Evolutionary conservation across 2,888 invertebrate genomes (phyloP).

Genomic region (Xestia c-nigrum): DNA sequence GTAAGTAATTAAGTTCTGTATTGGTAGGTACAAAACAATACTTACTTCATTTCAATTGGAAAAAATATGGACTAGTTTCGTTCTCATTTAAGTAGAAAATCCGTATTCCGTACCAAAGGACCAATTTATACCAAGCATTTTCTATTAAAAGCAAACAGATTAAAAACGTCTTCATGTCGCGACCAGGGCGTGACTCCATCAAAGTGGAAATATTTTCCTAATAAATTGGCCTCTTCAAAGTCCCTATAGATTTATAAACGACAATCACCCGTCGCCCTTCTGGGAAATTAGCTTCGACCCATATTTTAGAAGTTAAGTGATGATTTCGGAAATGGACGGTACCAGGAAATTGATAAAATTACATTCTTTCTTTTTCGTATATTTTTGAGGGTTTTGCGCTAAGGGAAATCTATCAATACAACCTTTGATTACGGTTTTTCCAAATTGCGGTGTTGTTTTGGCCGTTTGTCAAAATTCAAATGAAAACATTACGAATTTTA

Average conservation of each 20-base stretch:
- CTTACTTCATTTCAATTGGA: background rate
- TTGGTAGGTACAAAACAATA: background rate
- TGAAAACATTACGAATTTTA: too few species aligned
- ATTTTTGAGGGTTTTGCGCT: constrained; percentile 13
- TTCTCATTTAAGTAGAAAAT: background rate
- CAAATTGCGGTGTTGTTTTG: background rate
- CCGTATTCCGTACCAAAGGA: constrained; percentile 1
- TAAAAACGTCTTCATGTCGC: constrained; percentile 59
- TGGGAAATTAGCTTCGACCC: constrained; percentile 62
- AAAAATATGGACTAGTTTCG: background rate
- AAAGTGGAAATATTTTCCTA: constrained; percentile 63
- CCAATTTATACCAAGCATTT: constrained; percentile 17
- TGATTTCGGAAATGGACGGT: constrained; percentile 45
- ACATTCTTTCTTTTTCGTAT: constrained; percentile 13
- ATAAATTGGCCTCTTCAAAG: constrained; percentile 59
- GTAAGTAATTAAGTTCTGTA: background rate
- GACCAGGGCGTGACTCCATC: constrained; percentile 62
- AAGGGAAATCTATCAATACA: background rate
- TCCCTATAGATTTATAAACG: constrained; percentile 55
- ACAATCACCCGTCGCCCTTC: constrained; percentile 57
- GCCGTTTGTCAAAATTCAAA: background rate
- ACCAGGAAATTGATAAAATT: constrained; percentile 49
- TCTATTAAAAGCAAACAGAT: constrained; percentile 55
- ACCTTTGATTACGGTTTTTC: background rate
- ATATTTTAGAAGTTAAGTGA: constrained; percentile 60